phyloP scores from a whole-genome alignment of 2,797 vertebrate genomes.

The Brotula barbata region DNA sequence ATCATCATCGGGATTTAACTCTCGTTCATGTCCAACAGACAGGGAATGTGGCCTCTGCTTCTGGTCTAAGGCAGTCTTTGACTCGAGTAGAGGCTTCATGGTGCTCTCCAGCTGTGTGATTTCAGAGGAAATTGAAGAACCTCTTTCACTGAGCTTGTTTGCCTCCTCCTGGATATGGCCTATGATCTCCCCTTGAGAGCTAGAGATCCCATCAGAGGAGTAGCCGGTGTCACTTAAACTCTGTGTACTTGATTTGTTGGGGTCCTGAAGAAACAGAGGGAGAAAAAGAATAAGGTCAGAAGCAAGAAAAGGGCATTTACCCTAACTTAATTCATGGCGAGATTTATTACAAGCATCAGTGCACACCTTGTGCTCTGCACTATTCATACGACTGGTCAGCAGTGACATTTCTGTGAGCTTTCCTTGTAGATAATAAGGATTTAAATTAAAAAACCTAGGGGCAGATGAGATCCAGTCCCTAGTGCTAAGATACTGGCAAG shows the following conservation, averaged over 20 bases:
- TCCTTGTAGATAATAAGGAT: conserved; percentile 27
- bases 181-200: conserved; percentile 95
- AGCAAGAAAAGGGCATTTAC: conserved; percentile 13
- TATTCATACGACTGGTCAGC: conserved; percentile 51
- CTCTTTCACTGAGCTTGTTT: conserved; percentile 88
- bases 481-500: conserved; percentile 45
- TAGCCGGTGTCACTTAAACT: conserved; percentile 99
- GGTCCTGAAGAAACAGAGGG: conserved; percentile 79
- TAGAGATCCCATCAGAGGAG: conserved; percentile 96
- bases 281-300: conserved; percentile 45
- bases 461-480: conserved; percentile 44
- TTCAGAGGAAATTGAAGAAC: conserved; percentile 89
- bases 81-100: conserved; percentile 89
- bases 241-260: conserved; percentile 91
- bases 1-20: conserved; percentile 91
- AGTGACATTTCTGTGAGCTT: conserved; percentile 46
- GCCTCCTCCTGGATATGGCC: conserved; percentile 91
- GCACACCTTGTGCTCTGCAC: conserved; percentile 42
- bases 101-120: conserved; percentile 93
- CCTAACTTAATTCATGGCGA: conserved; percentile 34
- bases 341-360: conserved; percentile 46
- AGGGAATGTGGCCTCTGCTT: conserved; percentile 91
- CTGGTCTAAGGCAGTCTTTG: conserved; percentile 77
- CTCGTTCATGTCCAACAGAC: conserved; percentile 87
- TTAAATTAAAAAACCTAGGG: conserved; percentile 40